phyloP scores from a whole-genome alignment of 2,888 invertebrate species.

The Acleris emargana region DNA sequence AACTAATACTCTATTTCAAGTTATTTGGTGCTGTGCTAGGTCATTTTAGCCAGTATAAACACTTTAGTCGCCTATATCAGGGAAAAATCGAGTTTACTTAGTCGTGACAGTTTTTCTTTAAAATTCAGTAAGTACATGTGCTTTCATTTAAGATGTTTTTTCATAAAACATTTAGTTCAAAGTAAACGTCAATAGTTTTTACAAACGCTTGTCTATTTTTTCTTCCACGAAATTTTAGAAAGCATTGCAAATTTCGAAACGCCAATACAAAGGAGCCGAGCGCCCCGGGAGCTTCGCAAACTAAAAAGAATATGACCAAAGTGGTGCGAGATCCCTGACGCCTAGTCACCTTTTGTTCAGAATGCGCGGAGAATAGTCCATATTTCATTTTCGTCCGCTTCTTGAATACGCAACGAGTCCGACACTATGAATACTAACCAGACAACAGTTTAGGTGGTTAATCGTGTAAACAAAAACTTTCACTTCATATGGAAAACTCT shows the following conservation, averaged over 20 bases:
- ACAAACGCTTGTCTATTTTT: conserved; percentile 6
- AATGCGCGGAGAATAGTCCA: conserved; percentile 78
- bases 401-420: conserved; percentile 77
- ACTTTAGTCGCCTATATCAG: no score
- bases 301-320: conserved; percentile 36
- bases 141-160: no score
- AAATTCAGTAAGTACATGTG: no score
- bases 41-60: no score
- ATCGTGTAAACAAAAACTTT: conserved; percentile 80
- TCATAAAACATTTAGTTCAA: no score
- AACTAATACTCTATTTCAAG: no score
- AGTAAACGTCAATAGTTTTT: no score
- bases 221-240: conserved; percentile 4
- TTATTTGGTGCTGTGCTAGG: no score
- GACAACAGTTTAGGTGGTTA: conserved; percentile 80
- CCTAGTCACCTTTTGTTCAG: conserved; percentile 71
- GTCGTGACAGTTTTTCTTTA: no score
- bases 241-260: conserved; percentile 21
- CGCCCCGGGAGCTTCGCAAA: conserved; percentile 26
- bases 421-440: conserved; percentile 79
- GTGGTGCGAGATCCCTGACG: conserved; percentile 53
- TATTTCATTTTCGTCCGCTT: conserved; percentile 78
- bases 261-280: conserved; percentile 30
- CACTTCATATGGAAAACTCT: conserved; percentile 54
- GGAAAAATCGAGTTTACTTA: no score